These are phyloP conservation scores for Rotaria macrura DNA, from an alignment of 2,888 invertebrate species.

Conservation along the genomic window DNA sequence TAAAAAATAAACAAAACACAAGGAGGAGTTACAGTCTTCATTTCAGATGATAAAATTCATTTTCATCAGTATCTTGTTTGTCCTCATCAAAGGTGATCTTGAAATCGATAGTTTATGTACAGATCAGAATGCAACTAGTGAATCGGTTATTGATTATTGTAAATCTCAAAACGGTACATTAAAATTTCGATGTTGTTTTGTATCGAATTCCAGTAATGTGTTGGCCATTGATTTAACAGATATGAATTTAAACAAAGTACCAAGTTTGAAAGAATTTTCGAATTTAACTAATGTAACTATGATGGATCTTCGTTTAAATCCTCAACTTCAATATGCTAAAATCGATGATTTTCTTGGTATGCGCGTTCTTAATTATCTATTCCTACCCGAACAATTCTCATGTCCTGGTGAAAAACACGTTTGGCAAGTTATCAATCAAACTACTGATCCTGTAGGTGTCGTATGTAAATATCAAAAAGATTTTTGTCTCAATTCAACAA, in stretches of 20 bases:
- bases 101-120: background rate
- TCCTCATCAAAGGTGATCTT: background rate
- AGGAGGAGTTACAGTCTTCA: background rate
- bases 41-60: background rate
- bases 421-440: background rate
- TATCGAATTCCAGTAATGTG: background rate
- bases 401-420: background rate
- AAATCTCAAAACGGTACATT: background rate
- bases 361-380: background rate
- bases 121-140: background rate
- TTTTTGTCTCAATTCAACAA: background rate
- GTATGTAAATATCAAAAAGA: background rate
- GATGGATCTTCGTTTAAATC: background rate
- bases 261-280: background rate
- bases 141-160: background rate
- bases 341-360: background rate
- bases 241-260: background rate
- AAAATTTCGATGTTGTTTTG: background rate
- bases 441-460: background rate
- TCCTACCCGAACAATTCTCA: background rate
- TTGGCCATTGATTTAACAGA: background rate
- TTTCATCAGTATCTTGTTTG: background rate
- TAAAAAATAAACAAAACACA: too few relatives aligned
- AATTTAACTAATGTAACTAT: background rate
- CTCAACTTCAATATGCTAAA: too few relatives aligned